A percentile compares a stretch with the other conserved stretches of the same genome.
These are phyloP conservation scores for Aquatica leii DNA, from an alignment of 2,888 invertebrate species.

Conservation along the genomic window DNA sequence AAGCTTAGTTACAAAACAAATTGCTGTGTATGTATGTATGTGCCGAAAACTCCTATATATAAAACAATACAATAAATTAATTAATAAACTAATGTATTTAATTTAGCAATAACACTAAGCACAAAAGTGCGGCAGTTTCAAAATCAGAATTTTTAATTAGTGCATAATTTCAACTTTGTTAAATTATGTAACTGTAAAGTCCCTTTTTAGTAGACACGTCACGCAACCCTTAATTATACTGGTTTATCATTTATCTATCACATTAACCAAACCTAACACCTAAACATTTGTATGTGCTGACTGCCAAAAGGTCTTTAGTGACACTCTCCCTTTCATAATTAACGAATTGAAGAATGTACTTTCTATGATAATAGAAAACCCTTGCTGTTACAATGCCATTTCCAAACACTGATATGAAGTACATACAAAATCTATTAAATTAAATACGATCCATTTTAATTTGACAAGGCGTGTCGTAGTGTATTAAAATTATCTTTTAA, in stretches of 20 bases:
- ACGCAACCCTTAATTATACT: constrained; percentile 10
- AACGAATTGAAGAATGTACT: constrained; percentile 1
- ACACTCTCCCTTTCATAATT: constrained; percentile 12
- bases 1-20: too few relatives aligned
- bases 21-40: too few relatives aligned
- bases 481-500: background rate
- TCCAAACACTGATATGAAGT: constrained; percentile 7
- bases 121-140: too few relatives aligned
- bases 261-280: constrained; percentile 13
- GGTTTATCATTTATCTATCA: constrained; percentile 7
- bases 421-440: constrained; percentile 13
- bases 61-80: too few relatives aligned
- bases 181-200: too few relatives aligned
- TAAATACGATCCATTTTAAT: constrained; percentile 11
- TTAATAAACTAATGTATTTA: too few relatives aligned
- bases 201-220: background rate
- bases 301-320: constrained; percentile 1
- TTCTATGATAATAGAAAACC: constrained; percentile 8
- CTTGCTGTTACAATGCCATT: background rate
- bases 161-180: too few relatives aligned
- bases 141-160: too few relatives aligned
- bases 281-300: background rate
- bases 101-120: too few relatives aligned
- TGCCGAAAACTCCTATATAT: too few relatives aligned
- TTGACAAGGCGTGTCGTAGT: constrained; percentile 4